Conservation (phyloP, 2,888 invertebrate species). For the Allolobophora icterica region DNA sequence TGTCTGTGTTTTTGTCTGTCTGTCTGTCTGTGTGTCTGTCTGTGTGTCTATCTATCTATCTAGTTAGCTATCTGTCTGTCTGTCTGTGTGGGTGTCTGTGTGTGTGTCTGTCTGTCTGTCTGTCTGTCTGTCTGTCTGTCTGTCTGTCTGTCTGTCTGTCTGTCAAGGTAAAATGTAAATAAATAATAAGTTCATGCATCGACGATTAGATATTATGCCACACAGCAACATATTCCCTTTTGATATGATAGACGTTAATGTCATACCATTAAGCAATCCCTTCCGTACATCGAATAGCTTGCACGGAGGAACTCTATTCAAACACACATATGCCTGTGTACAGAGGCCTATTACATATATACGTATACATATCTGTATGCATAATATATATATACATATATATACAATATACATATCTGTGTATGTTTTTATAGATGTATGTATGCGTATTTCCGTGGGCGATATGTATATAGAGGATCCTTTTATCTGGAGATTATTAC, state of each 20-base stretch:
- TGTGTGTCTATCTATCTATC: slow-evolving; percentile 25
- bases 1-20: background rate
- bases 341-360: background rate
- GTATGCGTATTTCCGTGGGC: background rate
- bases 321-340: background rate
- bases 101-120: background rate
- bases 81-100: background rate
- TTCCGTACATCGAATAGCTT: background rate
- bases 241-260: background rate
- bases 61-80: background rate
- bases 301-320: background rate
- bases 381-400: background rate
- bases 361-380: background rate
- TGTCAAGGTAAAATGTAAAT: background rate
- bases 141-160: background rate
- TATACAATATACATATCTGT: background rate
- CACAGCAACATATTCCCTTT: background rate
- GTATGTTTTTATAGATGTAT: background rate
- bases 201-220: background rate
- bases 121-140: background rate
- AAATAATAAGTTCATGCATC: background rate
- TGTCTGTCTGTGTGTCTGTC: background rate
- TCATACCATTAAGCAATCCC: background rate
- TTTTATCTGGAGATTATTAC: background rate
- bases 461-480: background rate